Evolutionary conservation across 2,888 invertebrate species (phyloP).

Genomic region (Apodemia hepburni): DNA sequence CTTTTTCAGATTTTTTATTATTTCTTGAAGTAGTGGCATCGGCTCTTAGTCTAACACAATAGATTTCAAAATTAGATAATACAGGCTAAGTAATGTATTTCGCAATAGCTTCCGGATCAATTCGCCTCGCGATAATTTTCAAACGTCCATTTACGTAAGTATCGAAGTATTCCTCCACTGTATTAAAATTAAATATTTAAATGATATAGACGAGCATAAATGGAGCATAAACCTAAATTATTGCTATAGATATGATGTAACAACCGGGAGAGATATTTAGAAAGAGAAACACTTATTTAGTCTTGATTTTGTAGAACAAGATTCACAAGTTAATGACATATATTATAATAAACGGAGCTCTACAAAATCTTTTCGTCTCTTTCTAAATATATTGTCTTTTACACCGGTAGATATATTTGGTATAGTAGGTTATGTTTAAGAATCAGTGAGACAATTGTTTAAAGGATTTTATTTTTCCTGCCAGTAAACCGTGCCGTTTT

Average conservation of each 20-base stretch:
- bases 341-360: not conserved
- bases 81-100: constrained; percentile 8
- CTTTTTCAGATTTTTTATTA: no score
- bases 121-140: constrained; percentile 41
- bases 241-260: no score
- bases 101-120: constrained; percentile 25
- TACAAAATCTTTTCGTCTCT: constrained; percentile 1
- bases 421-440: constrained; percentile 3
- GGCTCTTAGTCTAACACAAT: not conserved
- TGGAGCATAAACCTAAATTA: constrained; percentile 39
- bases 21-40: not conserved
- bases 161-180: constrained; percentile 68
- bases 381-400: not conserved
- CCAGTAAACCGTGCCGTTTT: constrained; percentile 2
- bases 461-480: constrained; percentile 12
- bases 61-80: constrained; percentile 3
- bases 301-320: not conserved
- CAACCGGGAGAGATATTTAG: constrained; percentile 3
- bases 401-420: not conserved
- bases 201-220: constrained; percentile 39
- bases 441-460: constrained; percentile 26
- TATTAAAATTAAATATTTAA: constrained; percentile 61
- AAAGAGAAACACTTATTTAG: not conserved
- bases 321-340: not conserved
- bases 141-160: constrained; percentile 71